A percentile compares a stretch with the other conserved stretches of the same genome.
Conservation (phyloP, 2,888 invertebrate species). For the Kuschelorhynchus macadamiae region DNA sequence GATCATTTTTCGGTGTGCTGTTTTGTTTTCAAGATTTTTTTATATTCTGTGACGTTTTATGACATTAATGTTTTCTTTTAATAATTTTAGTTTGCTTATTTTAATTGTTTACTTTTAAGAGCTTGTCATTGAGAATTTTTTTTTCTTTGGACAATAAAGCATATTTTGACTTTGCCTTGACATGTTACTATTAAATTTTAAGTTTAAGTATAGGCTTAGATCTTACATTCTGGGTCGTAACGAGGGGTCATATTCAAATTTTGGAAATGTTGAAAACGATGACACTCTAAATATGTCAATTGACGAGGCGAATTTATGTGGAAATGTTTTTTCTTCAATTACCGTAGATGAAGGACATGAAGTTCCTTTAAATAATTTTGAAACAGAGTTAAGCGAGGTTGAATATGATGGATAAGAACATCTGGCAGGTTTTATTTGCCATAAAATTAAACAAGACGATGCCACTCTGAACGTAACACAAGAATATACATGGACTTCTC, state of each 20-base stretch:
- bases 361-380: not conserved
- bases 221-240: not conserved
- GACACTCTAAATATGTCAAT: not conserved
- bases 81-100: too few relatives aligned
- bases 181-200: too few relatives aligned
- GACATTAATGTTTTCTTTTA: too few relatives aligned
- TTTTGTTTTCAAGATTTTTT: too few relatives aligned
- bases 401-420: not conserved
- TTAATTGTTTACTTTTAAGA: too few relatives aligned
- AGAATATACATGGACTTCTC: not conserved
- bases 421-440: constrained; percentile 8
- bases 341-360: not conserved
- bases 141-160: too few relatives aligned
- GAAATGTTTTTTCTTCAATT: not conserved
- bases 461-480: too few relatives aligned
- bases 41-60: too few relatives aligned
- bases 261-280: constrained; percentile 7
- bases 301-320: constrained; percentile 3
- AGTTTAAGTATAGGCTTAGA: not conserved
- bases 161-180: too few relatives aligned
- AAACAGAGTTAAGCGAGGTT: not conserved
- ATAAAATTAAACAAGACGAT: too few relatives aligned
- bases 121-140: too few relatives aligned
- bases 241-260: not conserved
- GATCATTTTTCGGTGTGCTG: too few relatives aligned